Base-by-base conservation (phyloP, 1,140 invertebrate genomes). In the Elymnias hypermnestra region DNA sequence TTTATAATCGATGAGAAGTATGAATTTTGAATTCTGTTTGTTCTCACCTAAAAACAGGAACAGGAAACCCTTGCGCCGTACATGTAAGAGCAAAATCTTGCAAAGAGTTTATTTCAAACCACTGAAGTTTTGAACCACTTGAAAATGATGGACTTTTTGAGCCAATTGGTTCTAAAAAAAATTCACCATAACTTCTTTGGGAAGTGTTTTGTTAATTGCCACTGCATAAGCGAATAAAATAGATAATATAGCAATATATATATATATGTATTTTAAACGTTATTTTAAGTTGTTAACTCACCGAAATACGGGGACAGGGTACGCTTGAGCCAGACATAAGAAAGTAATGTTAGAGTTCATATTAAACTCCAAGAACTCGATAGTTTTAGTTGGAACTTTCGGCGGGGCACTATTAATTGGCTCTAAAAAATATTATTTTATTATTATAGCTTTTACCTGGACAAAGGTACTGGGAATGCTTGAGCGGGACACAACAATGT, bases 31-130 rank as follows among this genome's bases (percentile, higher is more conserved):
- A n/a, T n/a, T n/a, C n/a, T n/a, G n/a, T n/a, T n/a, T n/a, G n/a
- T 64, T 69, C 87, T 89, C 88, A 93, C 91, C 92, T 93, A 88
- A 91, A 92, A 56, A 87, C 62, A 57, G 92, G 92, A 61, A 92
- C 87, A 22, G 92, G 91, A 83, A 89, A 92, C 56, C 90, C 91
- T 87, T 91, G 89, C 23, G 90, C 91, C 58, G 90, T 91, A 85
- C 89, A 93, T 68, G 89, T 89, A 69, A 91, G 88, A 43, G 89
- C 84, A 67, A 87, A 82, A 55, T 74, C 66, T 63, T 81, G 70
- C 41, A 54, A 55, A 43, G 62, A 39, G 39, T 66, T 55, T 50
- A 87, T 83, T 59, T 90, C 87, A 78, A 90, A 91, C 62, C 87
- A 89, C 47, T 88, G 88, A 56, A 89, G 86, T 68, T 90, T 89